Conservation (phyloP, 2,797 vertebrate genomes). For the Delichon dasypus region DNA sequence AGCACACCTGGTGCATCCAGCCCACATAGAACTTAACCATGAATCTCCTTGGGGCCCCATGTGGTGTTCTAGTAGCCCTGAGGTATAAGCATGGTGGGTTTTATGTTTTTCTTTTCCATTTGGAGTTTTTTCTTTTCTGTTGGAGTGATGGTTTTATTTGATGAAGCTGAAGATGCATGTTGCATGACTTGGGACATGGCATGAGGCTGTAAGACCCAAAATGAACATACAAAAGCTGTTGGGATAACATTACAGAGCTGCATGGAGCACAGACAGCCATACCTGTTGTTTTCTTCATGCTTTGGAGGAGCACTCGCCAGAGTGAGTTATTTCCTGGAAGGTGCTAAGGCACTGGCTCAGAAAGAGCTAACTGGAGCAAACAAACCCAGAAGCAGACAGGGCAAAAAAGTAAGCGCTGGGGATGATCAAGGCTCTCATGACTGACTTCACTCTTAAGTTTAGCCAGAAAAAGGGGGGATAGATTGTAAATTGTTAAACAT, state of each 20-base stretch:
- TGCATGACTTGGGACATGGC: background rate
- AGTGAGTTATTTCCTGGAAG: background rate
- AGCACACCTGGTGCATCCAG: background rate
- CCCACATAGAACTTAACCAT: background rate
- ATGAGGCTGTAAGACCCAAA: background rate
- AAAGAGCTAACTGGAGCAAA: background rate
- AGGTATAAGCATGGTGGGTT: background rate
- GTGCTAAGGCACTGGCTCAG: background rate
- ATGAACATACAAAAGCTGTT: background rate
- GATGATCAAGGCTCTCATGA: background rate
- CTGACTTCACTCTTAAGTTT: background rate
- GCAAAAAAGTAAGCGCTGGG: fast-evolving
- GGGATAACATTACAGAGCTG: background rate
- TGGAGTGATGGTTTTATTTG: background rate
- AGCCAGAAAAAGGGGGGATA: background rate
- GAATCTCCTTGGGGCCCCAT: background rate
- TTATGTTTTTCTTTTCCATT: background rate
- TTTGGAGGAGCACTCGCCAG: background rate
- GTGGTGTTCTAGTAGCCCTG: background rate
- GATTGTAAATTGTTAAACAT: background rate
- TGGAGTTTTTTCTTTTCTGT: background rate
- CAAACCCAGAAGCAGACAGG: background rate
- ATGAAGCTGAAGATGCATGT: background rate
- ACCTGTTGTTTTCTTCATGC: background rate
- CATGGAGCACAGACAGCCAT: background rate